Evolutionary conservation across 2,888 invertebrate genomes (phyloP).

Genomic region (Agriopis aurantiaria): DNA sequence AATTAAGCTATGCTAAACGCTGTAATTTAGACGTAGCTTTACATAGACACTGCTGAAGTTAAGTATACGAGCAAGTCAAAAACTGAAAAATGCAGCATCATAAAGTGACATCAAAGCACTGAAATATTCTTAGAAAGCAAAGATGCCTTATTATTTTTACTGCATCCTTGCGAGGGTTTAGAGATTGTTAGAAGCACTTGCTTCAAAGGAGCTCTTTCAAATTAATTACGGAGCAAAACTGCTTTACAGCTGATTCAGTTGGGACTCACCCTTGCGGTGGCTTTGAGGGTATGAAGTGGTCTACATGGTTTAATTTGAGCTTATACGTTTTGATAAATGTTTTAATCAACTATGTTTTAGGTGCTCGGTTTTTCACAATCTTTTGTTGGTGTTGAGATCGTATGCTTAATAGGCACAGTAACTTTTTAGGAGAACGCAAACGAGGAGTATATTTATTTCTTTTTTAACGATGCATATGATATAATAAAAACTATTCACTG

Average conservation of each 20-base stretch:
- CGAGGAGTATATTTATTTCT: too few species aligned
- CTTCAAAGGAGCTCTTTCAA: slow-evolving; percentile 68
- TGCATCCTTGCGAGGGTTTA: slow-evolving; percentile 41
- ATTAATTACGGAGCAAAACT: slow-evolving; percentile 69
- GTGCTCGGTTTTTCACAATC: background rate
- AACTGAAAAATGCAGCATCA: too few species aligned
- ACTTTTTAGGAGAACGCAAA: too few species aligned
- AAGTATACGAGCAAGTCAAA: too few species aligned
- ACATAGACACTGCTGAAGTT: too few species aligned
- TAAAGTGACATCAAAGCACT: background rate
- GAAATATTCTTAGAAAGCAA: background rate
- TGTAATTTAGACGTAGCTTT: too few species aligned
- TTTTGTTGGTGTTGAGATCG: background rate
- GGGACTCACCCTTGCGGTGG: slow-evolving; percentile 51
- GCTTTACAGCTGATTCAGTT: slow-evolving; percentile 59
- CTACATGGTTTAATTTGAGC: slow-evolving; percentile 42
- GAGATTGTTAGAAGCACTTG: slow-evolving; percentile 59
- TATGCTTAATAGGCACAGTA: background rate
- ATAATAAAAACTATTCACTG: background rate
- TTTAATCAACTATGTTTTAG: background rate
- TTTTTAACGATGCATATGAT: too few species aligned
- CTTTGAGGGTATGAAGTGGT: slow-evolving; percentile 39
- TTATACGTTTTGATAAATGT: slow-evolving; percentile 9
- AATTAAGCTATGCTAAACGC: too few species aligned
- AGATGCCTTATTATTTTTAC: slow-evolving; percentile 9